Conservation (phyloP, 2,113 vertebrate genomes). For the Barbus barbus region DNA sequence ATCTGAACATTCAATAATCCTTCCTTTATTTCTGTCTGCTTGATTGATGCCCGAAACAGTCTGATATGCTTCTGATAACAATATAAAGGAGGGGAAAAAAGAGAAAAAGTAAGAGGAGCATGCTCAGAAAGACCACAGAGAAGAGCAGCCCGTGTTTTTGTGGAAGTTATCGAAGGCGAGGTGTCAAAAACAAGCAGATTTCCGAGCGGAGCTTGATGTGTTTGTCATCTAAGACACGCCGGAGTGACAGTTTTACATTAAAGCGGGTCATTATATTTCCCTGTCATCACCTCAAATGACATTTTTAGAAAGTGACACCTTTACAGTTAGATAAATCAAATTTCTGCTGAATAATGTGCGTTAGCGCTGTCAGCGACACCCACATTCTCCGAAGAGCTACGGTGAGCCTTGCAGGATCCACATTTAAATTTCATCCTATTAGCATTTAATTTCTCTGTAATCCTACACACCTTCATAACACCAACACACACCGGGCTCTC, state of each 20-base stretch:
- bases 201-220: slow-evolving; percentile 64
- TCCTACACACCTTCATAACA: slow-evolving; percentile 62
- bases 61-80: slow-evolving; percentile 32
- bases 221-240: slow-evolving; percentile 62
- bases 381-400: slow-evolving; percentile 58
- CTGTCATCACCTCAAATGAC: slow-evolving; percentile 73
- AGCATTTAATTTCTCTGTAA: slow-evolving; percentile 83
- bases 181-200: slow-evolving; percentile 45
- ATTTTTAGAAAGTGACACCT: slow-evolving; percentile 82
- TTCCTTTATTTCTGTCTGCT: slow-evolving; percentile 15
- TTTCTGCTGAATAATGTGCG: slow-evolving; percentile 64
- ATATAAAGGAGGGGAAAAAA: not conserved
- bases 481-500: slow-evolving; percentile 18
- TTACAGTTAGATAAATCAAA: slow-evolving; percentile 81
- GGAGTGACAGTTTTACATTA: slow-evolving; percentile 71
- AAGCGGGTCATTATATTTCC: slow-evolving; percentile 79
- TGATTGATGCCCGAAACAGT: slow-evolving; percentile 65
- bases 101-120: not conserved
- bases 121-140: not conserved
- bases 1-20: not conserved
- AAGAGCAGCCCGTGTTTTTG: slow-evolving; percentile 30
- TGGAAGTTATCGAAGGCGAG: not conserved
- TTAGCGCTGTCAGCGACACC: slow-evolving; percentile 64
- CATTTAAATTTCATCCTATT: slow-evolving; percentile 79
- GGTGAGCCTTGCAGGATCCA: slow-evolving; percentile 68